Conservation (phyloP, 2,113 vertebrate species). For the Aptenodytes patagonicus region DNA sequence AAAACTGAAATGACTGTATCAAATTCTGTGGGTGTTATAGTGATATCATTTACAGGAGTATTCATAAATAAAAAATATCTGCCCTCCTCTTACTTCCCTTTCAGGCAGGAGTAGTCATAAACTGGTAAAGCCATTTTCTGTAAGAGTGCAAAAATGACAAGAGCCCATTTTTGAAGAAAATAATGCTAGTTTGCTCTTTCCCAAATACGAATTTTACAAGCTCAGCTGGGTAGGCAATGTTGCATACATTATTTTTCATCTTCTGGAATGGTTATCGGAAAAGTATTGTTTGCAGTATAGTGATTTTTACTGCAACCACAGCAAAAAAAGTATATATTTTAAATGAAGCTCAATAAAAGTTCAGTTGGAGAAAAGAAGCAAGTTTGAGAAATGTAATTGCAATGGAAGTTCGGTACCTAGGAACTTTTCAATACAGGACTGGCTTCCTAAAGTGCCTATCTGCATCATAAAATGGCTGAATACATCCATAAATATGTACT, state of each 20-base stretch:
- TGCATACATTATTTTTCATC: conserved; percentile 27
- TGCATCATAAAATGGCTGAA: background rate
- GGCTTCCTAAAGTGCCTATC: background rate
- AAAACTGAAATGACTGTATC: background rate
- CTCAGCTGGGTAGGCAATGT: background rate
- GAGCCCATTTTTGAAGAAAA: background rate
- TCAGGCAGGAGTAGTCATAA: background rate
- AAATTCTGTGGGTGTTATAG: background rate
- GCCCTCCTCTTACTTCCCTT: background rate
- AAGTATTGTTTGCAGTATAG: background rate
- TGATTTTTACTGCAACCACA: conserved; percentile 3
- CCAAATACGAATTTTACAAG: background rate
- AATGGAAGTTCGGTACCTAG: background rate
- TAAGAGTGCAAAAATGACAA: background rate
- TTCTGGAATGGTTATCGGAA: background rate
- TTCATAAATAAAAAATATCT: background rate
- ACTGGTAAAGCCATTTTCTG: background rate
- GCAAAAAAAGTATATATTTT: background rate
- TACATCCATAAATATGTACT: background rate
- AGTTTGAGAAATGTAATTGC: background rate
- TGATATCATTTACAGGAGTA: background rate
- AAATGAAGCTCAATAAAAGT: background rate
- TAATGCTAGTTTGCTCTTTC: background rate
- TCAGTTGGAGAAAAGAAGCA: background rate
- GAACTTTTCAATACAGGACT: background rate